Percentiles rank a stretch among this genome's conserved stretches.
phyloP scores from a whole-genome alignment of 1,140 invertebrate genomes.

The Elysia chlorotica region DNA sequence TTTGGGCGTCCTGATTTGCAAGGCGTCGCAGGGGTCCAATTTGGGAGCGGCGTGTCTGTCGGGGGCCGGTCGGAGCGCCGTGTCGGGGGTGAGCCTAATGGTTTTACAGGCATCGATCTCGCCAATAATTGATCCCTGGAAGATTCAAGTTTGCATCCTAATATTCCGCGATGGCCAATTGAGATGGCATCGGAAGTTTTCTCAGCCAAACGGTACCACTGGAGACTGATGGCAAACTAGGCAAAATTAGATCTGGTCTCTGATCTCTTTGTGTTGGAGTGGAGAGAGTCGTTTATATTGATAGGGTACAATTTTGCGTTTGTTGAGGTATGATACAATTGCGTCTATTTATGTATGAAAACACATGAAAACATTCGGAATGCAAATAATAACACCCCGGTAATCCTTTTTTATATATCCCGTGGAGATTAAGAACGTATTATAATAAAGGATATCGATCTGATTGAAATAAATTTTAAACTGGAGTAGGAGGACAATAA shows the following conservation, averaged over 20 bases:
- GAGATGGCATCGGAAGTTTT: constrained; percentile 15
- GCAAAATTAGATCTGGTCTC: no score
- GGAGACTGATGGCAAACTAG: no score
- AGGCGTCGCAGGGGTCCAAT: constrained; percentile 16
- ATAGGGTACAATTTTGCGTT: background rate
- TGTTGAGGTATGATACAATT: no score
- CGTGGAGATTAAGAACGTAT: no score
- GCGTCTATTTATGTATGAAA: no score
- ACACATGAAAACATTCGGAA: no score
- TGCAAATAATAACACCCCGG: no score
- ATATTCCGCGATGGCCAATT: constrained; percentile 14
- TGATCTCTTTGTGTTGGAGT: background rate
- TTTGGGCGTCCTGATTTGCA: constrained; percentile 20
- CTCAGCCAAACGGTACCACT: background rate
- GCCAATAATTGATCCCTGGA: constrained; percentile 21
- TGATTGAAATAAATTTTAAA: no score
- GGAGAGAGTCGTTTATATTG: background rate
- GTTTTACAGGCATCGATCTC: constrained; percentile 19
- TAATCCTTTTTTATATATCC: no score
- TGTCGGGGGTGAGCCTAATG: constrained; percentile 11
- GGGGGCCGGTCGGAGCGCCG: background rate
- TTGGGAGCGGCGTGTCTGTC: constrained; percentile 1
- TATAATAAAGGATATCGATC: no score
- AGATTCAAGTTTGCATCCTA: constrained; percentile 24
- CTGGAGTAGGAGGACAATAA: no score